These are phyloP conservation scores for Ia io DNA, from an alignment of 2,113 vertebrate genomes.

Conservation along the genomic window DNA sequence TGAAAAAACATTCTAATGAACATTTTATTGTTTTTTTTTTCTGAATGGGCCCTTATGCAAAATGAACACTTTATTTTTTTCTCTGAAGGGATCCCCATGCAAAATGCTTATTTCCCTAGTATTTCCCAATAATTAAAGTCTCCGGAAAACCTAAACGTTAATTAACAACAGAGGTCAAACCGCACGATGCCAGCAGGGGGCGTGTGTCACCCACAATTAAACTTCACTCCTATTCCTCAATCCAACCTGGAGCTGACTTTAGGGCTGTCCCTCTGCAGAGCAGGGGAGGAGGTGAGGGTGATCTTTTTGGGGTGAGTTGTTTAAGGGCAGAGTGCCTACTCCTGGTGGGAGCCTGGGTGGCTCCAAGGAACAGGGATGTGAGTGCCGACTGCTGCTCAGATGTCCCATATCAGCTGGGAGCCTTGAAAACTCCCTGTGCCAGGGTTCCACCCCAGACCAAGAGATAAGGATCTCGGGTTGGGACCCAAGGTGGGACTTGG, in stretches of 20 bases:
- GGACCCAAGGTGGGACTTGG: neutral
- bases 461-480: neutral
- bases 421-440: neutral
- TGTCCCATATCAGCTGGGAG: neutral
- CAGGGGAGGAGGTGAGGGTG: neutral
- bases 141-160: neutral
- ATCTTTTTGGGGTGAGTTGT: neutral
- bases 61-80: neutral
- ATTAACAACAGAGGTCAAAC: neutral
- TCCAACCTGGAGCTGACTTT: fast-evolving
- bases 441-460: neutral
- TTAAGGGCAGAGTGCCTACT: neutral
- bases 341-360: neutral
- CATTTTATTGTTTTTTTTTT: neutral
- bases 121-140: neutral
- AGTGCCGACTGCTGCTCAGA: neutral
- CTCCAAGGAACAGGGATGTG: neutral
- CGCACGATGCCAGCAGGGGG: conserved; percentile 47
- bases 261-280: fast-evolving
- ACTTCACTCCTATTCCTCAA: neutral
- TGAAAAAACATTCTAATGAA: neutral
- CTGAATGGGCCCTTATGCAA: neutral
- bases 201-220: conserved; percentile 12
- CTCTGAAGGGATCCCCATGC: neutral
- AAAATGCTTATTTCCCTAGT: neutral